Conservation (phyloP, 2,113 vertebrate species). For the Sander vitreus region DNA sequence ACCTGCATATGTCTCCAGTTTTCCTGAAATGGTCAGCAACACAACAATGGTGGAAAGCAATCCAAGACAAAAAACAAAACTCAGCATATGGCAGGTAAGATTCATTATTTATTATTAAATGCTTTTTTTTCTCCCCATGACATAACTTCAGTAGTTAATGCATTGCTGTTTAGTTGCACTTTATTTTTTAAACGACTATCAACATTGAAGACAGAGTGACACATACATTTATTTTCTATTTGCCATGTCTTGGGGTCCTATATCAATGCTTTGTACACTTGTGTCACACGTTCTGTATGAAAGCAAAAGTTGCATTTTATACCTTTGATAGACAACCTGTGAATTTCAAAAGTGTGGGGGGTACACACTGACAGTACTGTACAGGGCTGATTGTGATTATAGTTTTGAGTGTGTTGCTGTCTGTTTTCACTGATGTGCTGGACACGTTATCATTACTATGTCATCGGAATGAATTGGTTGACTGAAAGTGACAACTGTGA, state of each 20-base stretch:
- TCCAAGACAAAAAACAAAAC: too few species aligned
- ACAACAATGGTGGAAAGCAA: too few species aligned
- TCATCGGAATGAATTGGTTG: constrained; percentile 35
- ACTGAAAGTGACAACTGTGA: constrained; percentile 16
- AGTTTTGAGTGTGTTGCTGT: constrained; percentile 43
- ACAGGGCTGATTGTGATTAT: constrained; percentile 42
- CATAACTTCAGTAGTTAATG: too few species aligned
- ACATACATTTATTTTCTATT: background rate
- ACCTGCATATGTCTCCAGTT: too few species aligned
- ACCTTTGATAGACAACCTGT: background rate
- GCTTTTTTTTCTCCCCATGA: too few species aligned
- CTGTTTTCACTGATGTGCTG: constrained; percentile 26
- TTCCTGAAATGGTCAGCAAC: too few species aligned
- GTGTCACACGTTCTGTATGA: background rate
- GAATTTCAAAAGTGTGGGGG: background rate
- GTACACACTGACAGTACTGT: background rate
- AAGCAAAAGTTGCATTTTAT: constrained; percentile 8
- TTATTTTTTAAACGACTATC: too few species aligned
- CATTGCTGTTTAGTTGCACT: too few species aligned
- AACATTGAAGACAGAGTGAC: too few species aligned
- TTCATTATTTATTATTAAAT: too few species aligned
- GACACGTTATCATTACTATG: constrained; percentile 51
- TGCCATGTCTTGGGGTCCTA: background rate
- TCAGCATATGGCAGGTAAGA: too few species aligned
- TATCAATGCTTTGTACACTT: background rate